phyloP scores from a whole-genome alignment of 2,797 vertebrate species.

The Tarsius wallacei region DNA sequence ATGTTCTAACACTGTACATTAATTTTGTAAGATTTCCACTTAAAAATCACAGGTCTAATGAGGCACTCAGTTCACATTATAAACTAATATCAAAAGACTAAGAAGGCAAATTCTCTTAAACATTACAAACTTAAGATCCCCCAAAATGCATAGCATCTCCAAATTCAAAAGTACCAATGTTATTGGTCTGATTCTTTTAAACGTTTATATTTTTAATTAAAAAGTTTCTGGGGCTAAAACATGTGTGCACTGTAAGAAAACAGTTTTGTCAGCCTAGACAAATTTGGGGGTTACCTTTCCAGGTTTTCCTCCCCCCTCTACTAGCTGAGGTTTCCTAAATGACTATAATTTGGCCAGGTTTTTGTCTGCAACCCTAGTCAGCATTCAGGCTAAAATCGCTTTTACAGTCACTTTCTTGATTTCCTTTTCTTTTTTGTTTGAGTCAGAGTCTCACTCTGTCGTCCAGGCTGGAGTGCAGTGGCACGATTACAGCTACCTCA shows the following conservation, averaged over 20 bases:
- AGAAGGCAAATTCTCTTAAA: conserved; percentile 4
- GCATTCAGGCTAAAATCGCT: background rate
- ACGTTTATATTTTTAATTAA: conserved; percentile 23
- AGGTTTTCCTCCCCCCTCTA: background rate
- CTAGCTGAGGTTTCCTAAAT: background rate
- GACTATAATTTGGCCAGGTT: background rate
- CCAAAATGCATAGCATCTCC: background rate
- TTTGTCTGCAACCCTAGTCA: background rate
- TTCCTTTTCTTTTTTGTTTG: background rate
- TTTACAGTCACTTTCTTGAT: background rate
- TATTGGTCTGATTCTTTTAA: background rate
- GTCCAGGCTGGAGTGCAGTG: too few species aligned
- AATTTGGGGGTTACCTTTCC: background rate
- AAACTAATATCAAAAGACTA: background rate
- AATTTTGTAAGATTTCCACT: conserved; percentile 61
- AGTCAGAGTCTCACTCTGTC: too few species aligned
- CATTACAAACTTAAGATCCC: background rate
- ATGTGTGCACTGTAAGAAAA: background rate
- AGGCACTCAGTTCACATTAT: conserved; percentile 34
- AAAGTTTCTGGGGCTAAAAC: background rate
- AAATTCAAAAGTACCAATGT: background rate
- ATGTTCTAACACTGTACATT: conserved; percentile 36
- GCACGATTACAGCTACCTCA: too few species aligned
- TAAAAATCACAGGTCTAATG: background rate
- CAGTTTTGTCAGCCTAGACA: background rate